These are phyloP conservation scores for Bos indicus DNA, from an alignment of 2,113 vertebrate species.

Conservation along the genomic window DNA sequence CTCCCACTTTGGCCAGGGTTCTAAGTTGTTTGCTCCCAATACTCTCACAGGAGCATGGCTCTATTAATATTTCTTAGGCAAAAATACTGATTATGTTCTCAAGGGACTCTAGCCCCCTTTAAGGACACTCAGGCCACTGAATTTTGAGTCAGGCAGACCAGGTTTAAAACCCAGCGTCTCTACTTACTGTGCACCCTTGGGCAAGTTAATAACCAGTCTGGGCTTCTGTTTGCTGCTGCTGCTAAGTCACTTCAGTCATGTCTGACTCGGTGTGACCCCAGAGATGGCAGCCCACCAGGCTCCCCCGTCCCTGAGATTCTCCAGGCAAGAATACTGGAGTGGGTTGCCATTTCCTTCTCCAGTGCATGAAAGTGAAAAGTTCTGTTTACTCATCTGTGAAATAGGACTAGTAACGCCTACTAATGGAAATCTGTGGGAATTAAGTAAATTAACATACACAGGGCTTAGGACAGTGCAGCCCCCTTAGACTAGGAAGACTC, in stretches of 20 bases:
- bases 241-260: too few relatives aligned
- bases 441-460: not conserved
- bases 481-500: not conserved
- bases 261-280: too few relatives aligned
- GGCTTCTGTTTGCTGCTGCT: not conserved
- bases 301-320: too few relatives aligned
- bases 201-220: not conserved
- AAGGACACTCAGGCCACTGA: not conserved
- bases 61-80: not conserved
- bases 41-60: not conserved
- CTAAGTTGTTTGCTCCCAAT: not conserved
- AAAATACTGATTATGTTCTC: not conserved
- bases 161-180: not conserved
- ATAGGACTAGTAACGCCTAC: not conserved
- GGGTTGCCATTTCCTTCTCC: too few relatives aligned
- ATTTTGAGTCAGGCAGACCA: not conserved
- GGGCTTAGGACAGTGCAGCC: not conserved
- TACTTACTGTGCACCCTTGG: not conserved
- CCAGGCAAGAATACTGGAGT: too few relatives aligned
- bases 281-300: too few relatives aligned
- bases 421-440: not conserved
- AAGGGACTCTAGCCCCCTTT: not conserved
- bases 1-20: not conserved
- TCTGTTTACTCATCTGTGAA: constrained; percentile 13
- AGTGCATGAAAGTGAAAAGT: not conserved